A percentile compares a stretch with the other conserved stretches of the same genome.
Conservation (phyloP, 2,888 invertebrate genomes). For the Calephelis perditalis region DNA sequence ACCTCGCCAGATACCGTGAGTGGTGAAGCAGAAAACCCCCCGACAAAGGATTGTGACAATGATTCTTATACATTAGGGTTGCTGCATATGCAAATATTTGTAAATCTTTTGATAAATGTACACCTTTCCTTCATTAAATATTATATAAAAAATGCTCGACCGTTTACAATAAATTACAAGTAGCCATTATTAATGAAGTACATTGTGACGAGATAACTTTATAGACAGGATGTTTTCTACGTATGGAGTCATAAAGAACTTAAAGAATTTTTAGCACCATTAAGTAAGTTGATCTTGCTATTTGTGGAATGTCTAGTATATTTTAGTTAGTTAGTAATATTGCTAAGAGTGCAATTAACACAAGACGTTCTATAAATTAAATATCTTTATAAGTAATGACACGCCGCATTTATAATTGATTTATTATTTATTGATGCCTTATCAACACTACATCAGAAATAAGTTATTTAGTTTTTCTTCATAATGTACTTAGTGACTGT, state of each 20-base stretch:
- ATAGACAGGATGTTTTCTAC: slow-evolving; percentile 8
- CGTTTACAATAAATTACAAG: slow-evolving; percentile 1
- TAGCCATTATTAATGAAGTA: slow-evolving; percentile 6
- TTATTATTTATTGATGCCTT: slow-evolving; percentile 7
- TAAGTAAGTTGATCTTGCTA: slow-evolving; percentile 12
- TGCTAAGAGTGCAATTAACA: slow-evolving; percentile 8
- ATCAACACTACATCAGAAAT: slow-evolving; percentile 3
- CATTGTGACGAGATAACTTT: slow-evolving; percentile 10
- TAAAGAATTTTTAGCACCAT: slow-evolving; percentile 10
- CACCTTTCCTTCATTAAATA: slow-evolving; percentile 11
- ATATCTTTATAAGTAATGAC: slow-evolving; percentile 12
- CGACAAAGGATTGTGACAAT: slow-evolving; percentile 71
- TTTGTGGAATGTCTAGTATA: slow-evolving; percentile 4
- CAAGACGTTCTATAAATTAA: slow-evolving; percentile 2
- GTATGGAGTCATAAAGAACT: slow-evolving; percentile 5
- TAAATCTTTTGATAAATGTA: slow-evolving; percentile 29
- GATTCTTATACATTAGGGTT: slow-evolving; percentile 50
- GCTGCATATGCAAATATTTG: slow-evolving; percentile 36
- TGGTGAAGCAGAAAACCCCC: slow-evolving; percentile 70
- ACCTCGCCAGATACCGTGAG: slow-evolving; percentile 56
- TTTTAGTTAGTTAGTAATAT: background rate
- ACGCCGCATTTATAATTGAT: slow-evolving; percentile 11
- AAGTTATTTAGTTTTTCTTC: background rate
- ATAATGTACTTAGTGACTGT: background rate
- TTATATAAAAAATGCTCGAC: background rate